A percentile compares a stretch with the other conserved stretches of the same genome.
phyloP scores from a whole-genome alignment of 2,113 vertebrate species.

The Petrocephalus zakoni region DNA sequence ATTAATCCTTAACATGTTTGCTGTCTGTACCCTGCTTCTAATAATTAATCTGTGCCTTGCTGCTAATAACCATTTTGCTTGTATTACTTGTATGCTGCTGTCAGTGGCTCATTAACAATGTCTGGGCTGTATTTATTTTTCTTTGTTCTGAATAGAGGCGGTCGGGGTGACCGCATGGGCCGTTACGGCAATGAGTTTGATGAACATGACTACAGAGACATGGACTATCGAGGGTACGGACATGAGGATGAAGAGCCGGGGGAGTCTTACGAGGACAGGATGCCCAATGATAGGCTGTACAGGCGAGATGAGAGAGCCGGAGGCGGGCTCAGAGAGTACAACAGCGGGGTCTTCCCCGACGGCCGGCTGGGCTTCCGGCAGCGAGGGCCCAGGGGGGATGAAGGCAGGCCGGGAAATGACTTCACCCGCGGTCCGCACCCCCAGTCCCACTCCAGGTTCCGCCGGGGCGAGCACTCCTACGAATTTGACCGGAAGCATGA shows the following conservation, averaged over 20 bases:
- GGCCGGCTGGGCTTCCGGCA: conserved; percentile 30
- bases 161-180: conserved; percentile 74
- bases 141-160: conserved; percentile 54
- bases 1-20: neutral
- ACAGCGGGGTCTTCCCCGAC: conserved; percentile 39
- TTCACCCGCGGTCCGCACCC: conserved; percentile 36
- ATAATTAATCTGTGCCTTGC: neutral
- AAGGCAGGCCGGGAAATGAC: conserved; percentile 35
- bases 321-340: conserved; percentile 35
- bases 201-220: conserved; percentile 77
- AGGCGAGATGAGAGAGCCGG: conserved; percentile 33
- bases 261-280: conserved; percentile 45
- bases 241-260: conserved; percentile 52
- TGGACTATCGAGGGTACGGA: conserved; percentile 70
- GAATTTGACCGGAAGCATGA: conserved; percentile 31
- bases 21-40: neutral
- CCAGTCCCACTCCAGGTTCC: conserved; percentile 35
- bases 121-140: neutral
- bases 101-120: neutral
- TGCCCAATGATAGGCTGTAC: conserved; percentile 49
- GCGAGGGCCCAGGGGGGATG: conserved; percentile 31
- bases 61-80: neutral
- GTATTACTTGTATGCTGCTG: neutral
- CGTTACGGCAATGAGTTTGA: conserved; percentile 67
- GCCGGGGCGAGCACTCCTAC: conserved; percentile 39